Conservation (phyloP, 2,113 vertebrate species). For the Tautogolabrus adspersus region DNA sequence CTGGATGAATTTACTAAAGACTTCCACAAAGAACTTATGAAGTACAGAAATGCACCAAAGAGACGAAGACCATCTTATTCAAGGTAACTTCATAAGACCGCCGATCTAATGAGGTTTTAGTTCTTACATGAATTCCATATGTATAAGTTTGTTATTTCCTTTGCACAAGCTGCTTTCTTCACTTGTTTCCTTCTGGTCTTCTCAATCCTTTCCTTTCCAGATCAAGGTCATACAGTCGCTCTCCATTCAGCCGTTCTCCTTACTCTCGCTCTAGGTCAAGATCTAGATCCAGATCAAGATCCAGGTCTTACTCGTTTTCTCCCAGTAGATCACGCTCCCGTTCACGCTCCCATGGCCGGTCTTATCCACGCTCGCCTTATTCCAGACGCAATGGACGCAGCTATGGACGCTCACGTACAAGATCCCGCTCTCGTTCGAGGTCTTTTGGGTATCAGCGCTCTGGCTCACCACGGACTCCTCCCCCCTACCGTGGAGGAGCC, state of each 20-base stretch:
- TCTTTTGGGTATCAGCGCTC: conserved; percentile 94
- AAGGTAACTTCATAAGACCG: conserved; percentile 84
- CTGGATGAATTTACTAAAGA: conserved; percentile 99
- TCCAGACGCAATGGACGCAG: conserved; percentile 85
- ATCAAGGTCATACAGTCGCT: conserved; percentile 95
- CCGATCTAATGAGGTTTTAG: neutral
- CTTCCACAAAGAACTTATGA: conserved; percentile 99
- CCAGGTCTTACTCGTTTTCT: conserved; percentile 89
- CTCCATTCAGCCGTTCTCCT: conserved; percentile 92
- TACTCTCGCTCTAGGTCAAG: conserved; percentile 92
- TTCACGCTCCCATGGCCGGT: conserved; percentile 93
- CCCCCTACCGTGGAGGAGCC: conserved; percentile 82
- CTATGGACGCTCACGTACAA: conserved; percentile 73
- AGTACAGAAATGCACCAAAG: conserved; percentile 98
- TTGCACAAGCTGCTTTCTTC: conserved; percentile 1
- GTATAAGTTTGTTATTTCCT: conserved; percentile 2
- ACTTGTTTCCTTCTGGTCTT: neutral
- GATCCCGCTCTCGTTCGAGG: conserved; percentile 81
- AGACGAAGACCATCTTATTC: conserved; percentile 95
- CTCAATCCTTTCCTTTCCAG: conserved; percentile 74
- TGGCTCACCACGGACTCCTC: conserved; percentile 87
- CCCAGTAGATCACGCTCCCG: conserved; percentile 75
- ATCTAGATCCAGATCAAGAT: conserved; percentile 86
- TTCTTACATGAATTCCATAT: neutral
- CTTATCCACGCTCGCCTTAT: conserved; percentile 92